A percentile compares a stretch with the other conserved stretches of the same genome.
These are phyloP conservation scores for Caenorhabditis inopinata DNA, from an alignment of 1,140 invertebrate genomes.

Conservation along the genomic window DNA sequence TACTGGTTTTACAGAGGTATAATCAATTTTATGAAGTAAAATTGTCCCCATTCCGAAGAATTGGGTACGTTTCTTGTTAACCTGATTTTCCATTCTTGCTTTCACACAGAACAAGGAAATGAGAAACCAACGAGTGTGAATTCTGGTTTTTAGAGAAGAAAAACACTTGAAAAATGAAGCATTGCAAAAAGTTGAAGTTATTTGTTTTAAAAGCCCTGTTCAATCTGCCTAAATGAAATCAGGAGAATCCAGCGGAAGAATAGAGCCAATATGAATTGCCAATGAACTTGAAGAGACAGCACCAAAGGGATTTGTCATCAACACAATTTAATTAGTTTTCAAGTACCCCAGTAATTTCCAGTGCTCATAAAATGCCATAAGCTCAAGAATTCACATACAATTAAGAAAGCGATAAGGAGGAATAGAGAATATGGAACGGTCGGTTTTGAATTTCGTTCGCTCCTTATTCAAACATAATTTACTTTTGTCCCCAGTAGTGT, in stretches of 20 bases:
- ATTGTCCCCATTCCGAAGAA: no score
- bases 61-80: no score
- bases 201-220: no score
- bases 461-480: conserved; percentile 24
- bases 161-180: no score
- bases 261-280: neutral
- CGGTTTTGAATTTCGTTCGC: neutral
- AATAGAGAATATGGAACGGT: conserved; percentile 2
- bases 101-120: no score
- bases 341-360: conserved; percentile 12
- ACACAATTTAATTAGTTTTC: conserved; percentile 30
- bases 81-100: no score
- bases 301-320: conserved; percentile 22
- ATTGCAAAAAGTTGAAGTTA: no score
- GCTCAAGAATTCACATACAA: conserved; percentile 20
- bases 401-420: neutral
- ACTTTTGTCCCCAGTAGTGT: neutral
- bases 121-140: no score
- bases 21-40: no score
- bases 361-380: conserved; percentile 14
- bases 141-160: no score
- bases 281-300: neutral
- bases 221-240: no score
- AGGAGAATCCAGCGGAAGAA: neutral
- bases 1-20: no score